phyloP scores from a whole-genome alignment of 2,113 vertebrate genomes.

The Malurus cyaneus region DNA sequence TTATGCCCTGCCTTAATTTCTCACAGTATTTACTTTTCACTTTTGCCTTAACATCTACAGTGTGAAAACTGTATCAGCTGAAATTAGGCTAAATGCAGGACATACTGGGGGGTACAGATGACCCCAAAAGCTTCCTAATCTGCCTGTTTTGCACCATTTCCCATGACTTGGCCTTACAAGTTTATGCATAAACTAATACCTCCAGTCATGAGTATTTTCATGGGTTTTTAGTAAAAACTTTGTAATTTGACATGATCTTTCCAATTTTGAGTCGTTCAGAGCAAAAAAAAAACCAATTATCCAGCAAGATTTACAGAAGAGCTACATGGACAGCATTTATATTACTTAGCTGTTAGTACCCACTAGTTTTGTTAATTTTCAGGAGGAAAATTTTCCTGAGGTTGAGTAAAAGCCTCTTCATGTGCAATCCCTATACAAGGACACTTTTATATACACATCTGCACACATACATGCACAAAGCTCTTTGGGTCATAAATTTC shows the following conservation, averaged over 20 bases:
- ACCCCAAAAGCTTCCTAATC: background rate
- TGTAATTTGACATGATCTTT: background rate
- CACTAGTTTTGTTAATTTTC: background rate
- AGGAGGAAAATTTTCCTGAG: background rate
- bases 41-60: background rate
- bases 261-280: background rate
- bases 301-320: background rate
- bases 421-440: background rate
- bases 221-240: background rate
- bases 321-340: background rate
- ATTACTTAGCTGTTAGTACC: background rate
- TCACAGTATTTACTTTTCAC: background rate
- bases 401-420: background rate
- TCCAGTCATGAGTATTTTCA: background rate
- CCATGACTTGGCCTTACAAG: background rate
- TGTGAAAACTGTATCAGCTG: background rate
- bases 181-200: background rate
- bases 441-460: fast-evolving
- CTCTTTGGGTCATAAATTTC: background rate
- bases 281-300: background rate
- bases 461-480: background rate
- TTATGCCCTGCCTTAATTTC: background rate
- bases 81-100: background rate
- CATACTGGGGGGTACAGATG: background rate
- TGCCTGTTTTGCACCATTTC: background rate